A percentile compares a stretch with the other conserved stretches of the same genome.
These are phyloP conservation scores for Pipistrellus pipistrellus DNA, from an alignment of 2,797 vertebrate species.

Conservation along the genomic window DNA sequence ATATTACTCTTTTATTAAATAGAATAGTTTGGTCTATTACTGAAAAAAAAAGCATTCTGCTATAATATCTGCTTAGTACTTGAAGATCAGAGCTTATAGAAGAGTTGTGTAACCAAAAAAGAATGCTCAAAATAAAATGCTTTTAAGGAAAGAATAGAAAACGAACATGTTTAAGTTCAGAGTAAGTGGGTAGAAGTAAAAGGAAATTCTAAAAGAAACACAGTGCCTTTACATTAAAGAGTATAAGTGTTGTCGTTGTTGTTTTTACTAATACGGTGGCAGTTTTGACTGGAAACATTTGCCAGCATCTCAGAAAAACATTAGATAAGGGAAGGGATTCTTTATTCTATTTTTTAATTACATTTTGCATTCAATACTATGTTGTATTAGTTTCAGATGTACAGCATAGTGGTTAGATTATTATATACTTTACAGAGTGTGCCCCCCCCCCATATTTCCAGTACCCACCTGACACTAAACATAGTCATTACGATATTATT, in stretches of 20 bases:
- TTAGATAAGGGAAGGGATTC: neutral
- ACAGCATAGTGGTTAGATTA: neutral
- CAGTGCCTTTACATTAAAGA: neutral
- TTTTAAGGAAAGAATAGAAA: neutral
- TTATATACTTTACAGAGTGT: neutral
- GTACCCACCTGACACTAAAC: neutral
- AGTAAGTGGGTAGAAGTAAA: slow-evolving; percentile 3
- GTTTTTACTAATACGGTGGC: neutral
- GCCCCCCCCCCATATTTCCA: neutral
- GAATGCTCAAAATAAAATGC: neutral
- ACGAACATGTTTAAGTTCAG: slow-evolving; percentile 32
- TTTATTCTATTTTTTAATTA: neutral
- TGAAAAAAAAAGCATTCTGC: slow-evolving; percentile 2
- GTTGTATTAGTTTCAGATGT: neutral
- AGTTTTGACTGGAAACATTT: neutral
- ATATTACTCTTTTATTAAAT: too few relatives aligned
- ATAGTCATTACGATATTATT: neutral
- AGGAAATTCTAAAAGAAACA: neutral
- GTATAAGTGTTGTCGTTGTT: neutral
- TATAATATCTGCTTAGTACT: neutral
- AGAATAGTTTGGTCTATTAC: neutral
- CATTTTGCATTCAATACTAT: neutral
- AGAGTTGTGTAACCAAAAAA: neutral
- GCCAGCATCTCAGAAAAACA: neutral
- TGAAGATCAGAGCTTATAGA: neutral